Evolutionary conservation across 1,140 invertebrate genomes (phyloP), one percentile per base, ranked within the genome.

Genomic region (Plutomurus gul): DNA sequence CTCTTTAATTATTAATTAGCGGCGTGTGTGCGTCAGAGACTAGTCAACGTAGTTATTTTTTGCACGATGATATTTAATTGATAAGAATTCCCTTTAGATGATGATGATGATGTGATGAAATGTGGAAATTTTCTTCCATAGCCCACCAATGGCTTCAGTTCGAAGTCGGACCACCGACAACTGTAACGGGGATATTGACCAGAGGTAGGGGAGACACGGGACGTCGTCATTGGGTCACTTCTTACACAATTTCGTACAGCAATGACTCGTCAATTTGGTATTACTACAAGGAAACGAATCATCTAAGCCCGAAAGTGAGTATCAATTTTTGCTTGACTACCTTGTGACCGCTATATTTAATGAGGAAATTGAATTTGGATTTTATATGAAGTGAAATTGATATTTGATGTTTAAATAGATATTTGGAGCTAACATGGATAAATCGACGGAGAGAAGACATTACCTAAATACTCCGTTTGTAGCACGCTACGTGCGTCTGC

Each of bases 111-210:
- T n/a, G n/a, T n/a, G n/a, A n/a, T n/a, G n/a, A n/a, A 22, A 49
- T 18, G 25, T 56, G 39, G 11, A 43, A 43, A 43, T 43, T 43
- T 43, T 43, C 11, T 43, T 43, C n/a, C 30, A 71, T 77, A 90
- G 90, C 86, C 22, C 85, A 88, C 8, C 88, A 90, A 79, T 91
- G 90, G 90, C 84, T 91, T 4, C 89, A 90, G 84, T 86, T 90
- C 33, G 89, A 90, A 82, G 84, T 91, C 10, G 89, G 89, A 2
- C 89, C 89, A 3, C 89, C 89, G 0, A 89, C 88, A 20, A 84
- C 86, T 25, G 86, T 91, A 4, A 90, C 89, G 3, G 90, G 88
- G 4, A 83, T 90, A 13, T 83, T 90, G 4, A 90, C 88, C 2
- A 88, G 88, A 77, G 90, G 90, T n/a, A 85, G 89, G 74, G 89